Conservation (phyloP, 1,140 invertebrate genomes). For the Drosophila grimshawi region DNA sequence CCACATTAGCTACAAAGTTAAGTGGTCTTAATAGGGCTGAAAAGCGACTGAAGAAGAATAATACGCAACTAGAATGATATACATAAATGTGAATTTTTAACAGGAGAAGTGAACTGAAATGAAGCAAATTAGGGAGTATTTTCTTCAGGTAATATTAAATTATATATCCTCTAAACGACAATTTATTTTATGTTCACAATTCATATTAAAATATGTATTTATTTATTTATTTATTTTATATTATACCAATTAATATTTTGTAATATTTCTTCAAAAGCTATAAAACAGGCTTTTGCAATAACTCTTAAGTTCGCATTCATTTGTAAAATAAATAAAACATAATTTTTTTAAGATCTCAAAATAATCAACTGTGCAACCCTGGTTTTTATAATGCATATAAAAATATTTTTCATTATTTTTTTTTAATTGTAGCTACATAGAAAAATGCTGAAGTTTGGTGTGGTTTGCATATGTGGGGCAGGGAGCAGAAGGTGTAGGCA, state of each 20-base stretch:
- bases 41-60: background rate
- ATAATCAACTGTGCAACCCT: constrained; percentile 18
- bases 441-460: constrained; percentile 71
- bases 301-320: background rate
- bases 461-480: constrained; percentile 27
- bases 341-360: background rate
- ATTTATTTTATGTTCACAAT: no score
- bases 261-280: no score
- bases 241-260: no score
- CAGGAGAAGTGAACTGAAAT: no score
- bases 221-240: no score
- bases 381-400: constrained; percentile 10
- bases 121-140: no score
- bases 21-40: constrained; percentile 41
- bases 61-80: background rate
- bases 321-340: background rate
- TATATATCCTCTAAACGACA: no score
- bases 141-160: no score
- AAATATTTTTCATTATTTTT: constrained; percentile 24
- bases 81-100: constrained; percentile 1
- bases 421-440: constrained; percentile 67
- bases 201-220: no score
- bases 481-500: constrained; percentile 21
- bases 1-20: constrained; percentile 43
- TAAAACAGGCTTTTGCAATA: background rate